These are phyloP conservation scores for Sinocyclocheilus maitianheensis DNA, from an alignment of 2,113 vertebrate genomes.

Conservation along the genomic window DNA sequence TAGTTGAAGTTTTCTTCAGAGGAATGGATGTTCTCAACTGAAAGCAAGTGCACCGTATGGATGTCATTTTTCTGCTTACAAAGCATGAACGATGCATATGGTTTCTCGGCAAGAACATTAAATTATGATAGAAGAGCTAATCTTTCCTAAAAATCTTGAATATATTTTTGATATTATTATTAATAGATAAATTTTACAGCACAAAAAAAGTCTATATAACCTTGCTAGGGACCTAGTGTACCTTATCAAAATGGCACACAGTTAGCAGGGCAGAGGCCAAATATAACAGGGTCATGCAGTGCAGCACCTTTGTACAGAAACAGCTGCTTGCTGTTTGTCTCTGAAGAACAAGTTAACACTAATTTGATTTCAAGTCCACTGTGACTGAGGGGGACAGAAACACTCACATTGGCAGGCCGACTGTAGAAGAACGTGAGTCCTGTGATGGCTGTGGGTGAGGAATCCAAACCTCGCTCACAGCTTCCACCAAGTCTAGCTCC, in stretches of 20 bases:
- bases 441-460: conserved; percentile 19
- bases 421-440: conserved; percentile 27
- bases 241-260: conserved; percentile 30
- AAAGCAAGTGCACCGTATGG: background rate
- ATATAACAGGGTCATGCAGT: conserved; percentile 54
- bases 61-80: background rate
- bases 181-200: too few species aligned
- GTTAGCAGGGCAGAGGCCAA: conserved; percentile 44
- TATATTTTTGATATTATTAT: too few species aligned
- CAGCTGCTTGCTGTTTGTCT: conserved; percentile 59
- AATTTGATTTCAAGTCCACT: conserved; percentile 56
- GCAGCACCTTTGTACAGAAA: conserved; percentile 45
- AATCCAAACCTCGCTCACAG: background rate
- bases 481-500: background rate
- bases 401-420: conserved; percentile 3
- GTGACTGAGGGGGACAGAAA: background rate
- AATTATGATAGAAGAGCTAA: too few species aligned
- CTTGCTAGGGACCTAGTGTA: conserved; percentile 40
- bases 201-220: conserved; percentile 34
- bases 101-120: background rate
- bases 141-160: too few species aligned
- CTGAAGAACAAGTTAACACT: conserved; percentile 56
- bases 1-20: conserved; percentile 14
- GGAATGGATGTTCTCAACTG: background rate
- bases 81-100: background rate